Base-by-base conservation (phyloP, 1,140 invertebrate genomes). In the Eupristina koningsbergeri region DNA sequence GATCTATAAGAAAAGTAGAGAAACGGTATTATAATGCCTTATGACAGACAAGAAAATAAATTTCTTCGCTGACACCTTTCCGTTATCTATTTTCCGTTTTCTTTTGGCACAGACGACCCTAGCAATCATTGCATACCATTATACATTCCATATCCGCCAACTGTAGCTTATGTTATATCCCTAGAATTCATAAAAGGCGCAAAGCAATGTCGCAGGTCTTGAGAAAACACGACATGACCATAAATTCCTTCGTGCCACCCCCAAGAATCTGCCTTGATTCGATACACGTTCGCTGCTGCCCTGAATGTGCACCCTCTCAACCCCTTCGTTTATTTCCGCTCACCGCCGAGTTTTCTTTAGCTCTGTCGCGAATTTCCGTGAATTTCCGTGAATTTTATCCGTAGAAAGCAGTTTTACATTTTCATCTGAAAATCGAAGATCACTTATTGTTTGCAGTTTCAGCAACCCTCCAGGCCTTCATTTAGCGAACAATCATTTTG, bases 341-440 rank as follows among this genome's bases (percentile, higher is more conserved):
- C 47, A 76, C 29, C 15, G 17, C 29, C 34, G 19, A 39, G 39
- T 79, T 17, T 79, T 34, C 26, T 31, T n/a, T 15, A 0, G 15
- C 41, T 39, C 15, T 0, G n/a, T 17, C 22, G 11, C 3, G 64
- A n/a, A n/a, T n/a, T n/a, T n/a, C n/a, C 31, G 41, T 34, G 45
- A 71, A 71, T 69, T 50, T 19, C 9, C 77, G 63, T 58, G 9
- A 47, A 64, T 45, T 69, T 63, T 36, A 31, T 29, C 1, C 75
- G 50, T 34, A 77, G 36, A 77, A 61, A 61, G 78, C 50, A 81
- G 47, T 63, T 81, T 81, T 74, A 53, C 71, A 61, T 71, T 81
- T 73, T 81, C 53, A 50, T 81, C 36, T 13, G 69, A 34, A 81
- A 81, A 67, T 80, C 67, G 22, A 1, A 15, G 36, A 2, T 17